A percentile compares a stretch with the other conserved stretches of the same genome.
phyloP scores from a whole-genome alignment of 1,140 invertebrate genomes.

The Saccostrea echinata region DNA sequence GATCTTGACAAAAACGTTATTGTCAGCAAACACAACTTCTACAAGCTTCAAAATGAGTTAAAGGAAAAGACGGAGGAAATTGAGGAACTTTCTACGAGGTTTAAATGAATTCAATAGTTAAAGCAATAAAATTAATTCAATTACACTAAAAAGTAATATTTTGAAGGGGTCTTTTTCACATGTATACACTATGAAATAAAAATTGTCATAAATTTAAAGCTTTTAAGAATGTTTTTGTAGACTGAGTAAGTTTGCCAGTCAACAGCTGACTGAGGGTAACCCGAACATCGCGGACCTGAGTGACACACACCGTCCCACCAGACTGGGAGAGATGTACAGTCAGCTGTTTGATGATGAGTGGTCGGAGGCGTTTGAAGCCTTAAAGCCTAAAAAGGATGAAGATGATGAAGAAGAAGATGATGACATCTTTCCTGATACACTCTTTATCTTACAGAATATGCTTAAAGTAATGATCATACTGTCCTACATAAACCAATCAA shows the following conservation, averaged over 20 bases:
- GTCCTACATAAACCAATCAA: neutral
- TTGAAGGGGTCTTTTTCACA: too few species aligned
- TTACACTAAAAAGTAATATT: too few species aligned
- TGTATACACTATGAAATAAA: too few species aligned
- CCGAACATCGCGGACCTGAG: constrained; percentile 52
- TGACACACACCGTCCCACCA: constrained; percentile 53
- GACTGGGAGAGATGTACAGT: constrained; percentile 45
- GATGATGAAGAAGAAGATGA: constrained; percentile 25
- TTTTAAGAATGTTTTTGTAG: too few species aligned
- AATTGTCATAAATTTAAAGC: too few species aligned
- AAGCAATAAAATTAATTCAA: too few species aligned
- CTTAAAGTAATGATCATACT: neutral
- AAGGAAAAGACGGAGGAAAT: constrained; percentile 30
- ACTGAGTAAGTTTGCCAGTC: constrained; percentile 50
- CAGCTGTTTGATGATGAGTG: constrained; percentile 56
- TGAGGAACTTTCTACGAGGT: constrained; percentile 32
- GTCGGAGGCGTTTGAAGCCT: constrained; percentile 51
- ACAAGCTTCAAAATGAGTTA: constrained; percentile 25
- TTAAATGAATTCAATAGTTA: neutral
- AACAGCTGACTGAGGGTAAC: constrained; percentile 49
- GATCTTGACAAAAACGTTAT: constrained; percentile 10
- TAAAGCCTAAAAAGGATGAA: constrained; percentile 12
- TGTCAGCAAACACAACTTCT: neutral
- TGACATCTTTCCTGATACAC: neutral
- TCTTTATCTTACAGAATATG: neutral